These are phyloP conservation scores for Zalophus californianus DNA, from an alignment of 2,797 vertebrate genomes.

Conservation along the genomic window DNA sequence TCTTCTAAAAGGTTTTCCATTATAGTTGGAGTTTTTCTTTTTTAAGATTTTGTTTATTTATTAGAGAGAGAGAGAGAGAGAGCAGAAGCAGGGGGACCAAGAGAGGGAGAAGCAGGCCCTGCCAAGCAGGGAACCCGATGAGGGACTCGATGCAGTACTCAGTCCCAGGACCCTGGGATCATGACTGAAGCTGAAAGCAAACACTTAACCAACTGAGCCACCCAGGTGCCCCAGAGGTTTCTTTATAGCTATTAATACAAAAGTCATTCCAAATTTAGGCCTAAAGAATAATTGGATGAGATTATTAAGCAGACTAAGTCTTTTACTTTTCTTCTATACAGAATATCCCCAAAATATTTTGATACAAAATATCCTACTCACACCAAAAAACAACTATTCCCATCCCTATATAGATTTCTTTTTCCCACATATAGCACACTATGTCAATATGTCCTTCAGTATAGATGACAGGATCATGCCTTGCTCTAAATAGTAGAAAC, in stretches of 20 bases:
- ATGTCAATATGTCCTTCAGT: background rate
- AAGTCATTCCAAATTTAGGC: background rate
- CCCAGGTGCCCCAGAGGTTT: background rate
- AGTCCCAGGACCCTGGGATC: background rate
- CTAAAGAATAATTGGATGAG: background rate
- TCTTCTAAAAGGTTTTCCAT: conserved; percentile 19
- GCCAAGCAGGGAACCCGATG: too few relatives aligned
- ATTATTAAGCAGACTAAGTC: background rate
- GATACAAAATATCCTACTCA: background rate
- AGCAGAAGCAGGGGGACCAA: too few relatives aligned
- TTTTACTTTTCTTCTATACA: background rate
- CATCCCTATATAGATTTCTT: background rate
- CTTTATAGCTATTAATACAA: background rate
- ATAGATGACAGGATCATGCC: background rate
- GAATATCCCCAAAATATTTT: background rate
- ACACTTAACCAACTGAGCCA: background rate
- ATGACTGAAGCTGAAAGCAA: background rate
- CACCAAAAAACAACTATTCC: background rate
- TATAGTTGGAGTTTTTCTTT: background rate
- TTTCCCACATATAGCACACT: background rate
- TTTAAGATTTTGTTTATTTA: too few relatives aligned
- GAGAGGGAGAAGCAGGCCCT: too few relatives aligned
- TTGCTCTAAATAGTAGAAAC: background rate
- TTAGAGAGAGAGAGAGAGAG: too few relatives aligned
- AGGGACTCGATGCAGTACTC: fast-evolving